Percentiles rank a stretch among this genome's conserved stretches.
These are phyloP conservation scores for Eulemur rubriventer DNA, from an alignment of 2,797 vertebrate genomes.

Conservation along the genomic window DNA sequence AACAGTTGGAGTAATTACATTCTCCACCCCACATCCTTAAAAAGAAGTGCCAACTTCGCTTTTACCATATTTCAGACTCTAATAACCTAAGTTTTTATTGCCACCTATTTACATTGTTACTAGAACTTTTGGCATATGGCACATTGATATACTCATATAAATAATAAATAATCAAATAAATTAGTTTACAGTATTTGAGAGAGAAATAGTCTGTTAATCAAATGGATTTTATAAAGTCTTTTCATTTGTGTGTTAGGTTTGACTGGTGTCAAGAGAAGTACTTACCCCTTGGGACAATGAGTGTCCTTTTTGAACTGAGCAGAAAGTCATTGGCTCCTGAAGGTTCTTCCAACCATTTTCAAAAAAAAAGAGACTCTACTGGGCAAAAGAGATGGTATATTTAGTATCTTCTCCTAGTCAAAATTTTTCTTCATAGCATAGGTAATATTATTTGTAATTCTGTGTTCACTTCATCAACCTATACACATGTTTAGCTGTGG, in stretches of 20 bases:
- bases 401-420: background rate
- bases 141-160: conserved; percentile 21
- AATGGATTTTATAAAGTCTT: background rate
- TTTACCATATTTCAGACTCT: conserved; percentile 50
- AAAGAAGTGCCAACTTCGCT: conserved; percentile 4
- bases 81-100: conserved; percentile 46
- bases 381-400: background rate
- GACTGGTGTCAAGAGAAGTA: background rate
- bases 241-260: background rate
- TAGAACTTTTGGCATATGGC: conserved; percentile 26
- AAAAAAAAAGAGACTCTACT: background rate
- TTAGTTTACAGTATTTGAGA: conserved; percentile 25
- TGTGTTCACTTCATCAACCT: background rate
- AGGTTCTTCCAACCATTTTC: background rate
- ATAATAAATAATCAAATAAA: conserved; percentile 57
- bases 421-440: background rate
- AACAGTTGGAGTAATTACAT: conserved; percentile 16
- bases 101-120: conserved; percentile 63
- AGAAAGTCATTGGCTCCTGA: background rate
- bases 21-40: background rate
- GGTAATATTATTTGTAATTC: background rate
- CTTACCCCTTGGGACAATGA: background rate
- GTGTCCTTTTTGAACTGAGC: background rate
- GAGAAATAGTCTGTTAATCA: conserved; percentile 1
- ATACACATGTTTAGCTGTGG: background rate